phyloP scores from a whole-genome alignment of 2,797 vertebrate species.

The Diplodus puntazzo region DNA sequence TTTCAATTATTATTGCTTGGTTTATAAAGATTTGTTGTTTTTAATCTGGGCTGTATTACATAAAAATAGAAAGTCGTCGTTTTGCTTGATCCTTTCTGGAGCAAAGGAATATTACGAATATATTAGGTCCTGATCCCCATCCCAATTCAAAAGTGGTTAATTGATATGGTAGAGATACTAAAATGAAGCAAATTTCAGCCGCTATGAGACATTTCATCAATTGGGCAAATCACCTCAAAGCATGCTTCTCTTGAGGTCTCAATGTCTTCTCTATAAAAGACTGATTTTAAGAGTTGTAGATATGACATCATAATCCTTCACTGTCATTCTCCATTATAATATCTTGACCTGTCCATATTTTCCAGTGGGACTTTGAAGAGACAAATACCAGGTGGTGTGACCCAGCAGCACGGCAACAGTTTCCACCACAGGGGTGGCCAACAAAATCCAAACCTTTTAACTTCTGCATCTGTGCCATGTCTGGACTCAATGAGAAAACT shows the following conservation, averaged over 20 bases:
- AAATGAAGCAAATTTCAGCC: background rate
- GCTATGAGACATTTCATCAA: background rate
- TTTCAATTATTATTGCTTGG: too few relatives aligned
- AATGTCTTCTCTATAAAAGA: background rate
- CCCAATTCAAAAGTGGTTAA: too few relatives aligned
- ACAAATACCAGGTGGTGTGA: constrained; percentile 74
- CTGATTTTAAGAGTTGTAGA: background rate
- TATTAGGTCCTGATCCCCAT: too few relatives aligned
- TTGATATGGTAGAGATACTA: too few relatives aligned
- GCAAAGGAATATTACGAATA: too few relatives aligned
- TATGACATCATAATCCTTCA: background rate
- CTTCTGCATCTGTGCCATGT: constrained; percentile 40
- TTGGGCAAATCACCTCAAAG: background rate
- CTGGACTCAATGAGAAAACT: constrained; percentile 45
- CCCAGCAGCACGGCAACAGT: constrained; percentile 57
- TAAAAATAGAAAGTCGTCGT: too few relatives aligned
- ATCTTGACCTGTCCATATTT: constrained; percentile 51
- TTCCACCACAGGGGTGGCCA: constrained; percentile 70
- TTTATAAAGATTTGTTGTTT: too few relatives aligned
- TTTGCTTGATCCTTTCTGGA: too few relatives aligned
- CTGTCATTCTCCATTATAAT: constrained; percentile 9
- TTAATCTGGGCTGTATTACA: too few relatives aligned
- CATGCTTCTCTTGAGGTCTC: background rate
- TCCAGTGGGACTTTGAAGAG: constrained; percentile 87
- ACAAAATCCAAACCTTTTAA: constrained; percentile 53